Evolutionary conservation across 2,888 invertebrate genomes (phyloP).

Genomic region (Allolobophora icterica): DNA sequence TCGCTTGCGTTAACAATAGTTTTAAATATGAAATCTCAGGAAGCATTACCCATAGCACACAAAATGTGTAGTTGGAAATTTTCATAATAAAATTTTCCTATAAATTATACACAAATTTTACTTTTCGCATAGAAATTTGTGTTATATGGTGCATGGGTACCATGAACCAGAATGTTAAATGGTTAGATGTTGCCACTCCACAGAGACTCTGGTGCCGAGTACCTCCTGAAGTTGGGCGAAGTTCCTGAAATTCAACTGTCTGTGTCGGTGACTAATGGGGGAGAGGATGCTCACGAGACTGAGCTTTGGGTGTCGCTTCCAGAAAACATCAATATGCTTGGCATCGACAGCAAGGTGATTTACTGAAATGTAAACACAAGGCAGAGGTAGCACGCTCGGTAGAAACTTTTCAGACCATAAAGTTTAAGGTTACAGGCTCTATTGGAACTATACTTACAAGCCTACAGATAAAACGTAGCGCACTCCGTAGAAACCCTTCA

Average conservation of each 20-base stretch:
- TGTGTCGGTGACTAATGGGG: slow-evolving; percentile 77
- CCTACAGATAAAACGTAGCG: too few relatives aligned
- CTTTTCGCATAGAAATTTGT: neutral
- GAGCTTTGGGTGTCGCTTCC: slow-evolving; percentile 44
- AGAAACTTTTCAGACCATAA: too few relatives aligned
- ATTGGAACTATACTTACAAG: too few relatives aligned
- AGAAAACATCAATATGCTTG: slow-evolving; percentile 36
- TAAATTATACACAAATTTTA: neutral
- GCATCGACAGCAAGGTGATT: slow-evolving; percentile 28
- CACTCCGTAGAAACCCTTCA: too few relatives aligned
- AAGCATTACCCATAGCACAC: too few relatives aligned
- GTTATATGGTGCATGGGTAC: neutral
- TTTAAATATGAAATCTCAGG: too few relatives aligned
- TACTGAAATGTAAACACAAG: neutral
- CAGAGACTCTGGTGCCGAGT: neutral
- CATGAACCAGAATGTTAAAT: neutral
- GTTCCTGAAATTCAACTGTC: slow-evolving; percentile 67
- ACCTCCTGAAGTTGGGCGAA: neutral
- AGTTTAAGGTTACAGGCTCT: too few relatives aligned
- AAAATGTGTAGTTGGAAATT: too few relatives aligned
- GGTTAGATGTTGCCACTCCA: neutral
- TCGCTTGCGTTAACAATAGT: too few relatives aligned
- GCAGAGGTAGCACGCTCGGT: neutral
- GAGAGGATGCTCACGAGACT: slow-evolving; percentile 71
- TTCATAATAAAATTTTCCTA: neutral